Evolutionary conservation across 2,797 vertebrate genomes (phyloP), one percentile per base, ranked within the genome.

Genomic region (Xenopus petersii): DNA sequence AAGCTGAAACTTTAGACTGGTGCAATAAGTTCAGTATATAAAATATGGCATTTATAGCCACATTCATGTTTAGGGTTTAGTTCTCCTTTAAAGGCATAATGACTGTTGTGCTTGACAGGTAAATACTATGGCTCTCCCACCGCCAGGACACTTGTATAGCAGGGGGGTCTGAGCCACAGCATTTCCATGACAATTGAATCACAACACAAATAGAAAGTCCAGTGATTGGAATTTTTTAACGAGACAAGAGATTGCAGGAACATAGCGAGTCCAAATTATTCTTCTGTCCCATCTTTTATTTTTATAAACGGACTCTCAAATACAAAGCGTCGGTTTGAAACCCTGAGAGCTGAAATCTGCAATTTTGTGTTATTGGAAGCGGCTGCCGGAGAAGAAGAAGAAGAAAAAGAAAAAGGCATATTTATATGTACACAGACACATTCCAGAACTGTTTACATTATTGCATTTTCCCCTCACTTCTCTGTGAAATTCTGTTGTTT

Each of bases 391-490:
- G 67, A 62, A 68, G 68, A 48, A 42, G 36, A 62, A 72, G 68
- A 49, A 42, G 26, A 30, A 30, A 2, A 30, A 30, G 26, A 2
- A 21, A 21, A 73, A 60, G 75, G 21, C 65, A 58, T 73, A 73
- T 73, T 73, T 73, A 68, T 69, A 73, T 67, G 70, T 77, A 62
- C 48, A 12, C 64, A 73, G 49, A 62, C 63, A 63, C 75, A 63
- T 58, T 67, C 70, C 70, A 77, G 48, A 72, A 63, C 64, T 77
- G 75, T 77, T 77, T 77, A 77, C 65, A 66, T 67, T 62, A 67
- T 49, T 71, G 49, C 70, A 16, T 77, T 64, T 36, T 30, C 75
- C 56, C 64, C 68, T 12, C 26, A 2, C 75, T 56, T 63, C 49
- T 60, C 61, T 67, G 64, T 63, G 47, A 21, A 62, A 33, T 51